These are phyloP conservation scores for Hipposideros larvatus DNA, from an alignment of 2,797 vertebrate genomes.

Conservation along the genomic window DNA sequence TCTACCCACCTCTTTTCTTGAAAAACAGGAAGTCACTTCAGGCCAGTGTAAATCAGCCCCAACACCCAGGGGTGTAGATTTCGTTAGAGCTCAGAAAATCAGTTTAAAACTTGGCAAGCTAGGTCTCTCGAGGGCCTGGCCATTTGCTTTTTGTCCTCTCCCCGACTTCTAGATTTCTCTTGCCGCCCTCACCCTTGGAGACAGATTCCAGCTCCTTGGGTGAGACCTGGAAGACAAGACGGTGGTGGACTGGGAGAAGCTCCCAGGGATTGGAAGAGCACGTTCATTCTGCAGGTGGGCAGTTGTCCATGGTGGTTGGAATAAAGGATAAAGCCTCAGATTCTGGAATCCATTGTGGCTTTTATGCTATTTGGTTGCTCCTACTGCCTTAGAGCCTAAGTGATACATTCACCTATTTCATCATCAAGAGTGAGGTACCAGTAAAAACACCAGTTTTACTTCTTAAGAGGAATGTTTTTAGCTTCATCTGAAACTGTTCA, in stretches of 20 bases:
- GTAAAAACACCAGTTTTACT: background rate
- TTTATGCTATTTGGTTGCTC: background rate
- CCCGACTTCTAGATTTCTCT: background rate
- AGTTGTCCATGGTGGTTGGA: background rate
- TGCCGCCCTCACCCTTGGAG: background rate
- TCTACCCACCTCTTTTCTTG: constrained; percentile 44
- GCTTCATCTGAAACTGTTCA: background rate
- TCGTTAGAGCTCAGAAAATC: background rate
- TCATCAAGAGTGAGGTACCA: background rate
- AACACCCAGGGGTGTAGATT: background rate
- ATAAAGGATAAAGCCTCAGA: background rate
- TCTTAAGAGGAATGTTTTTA: background rate
- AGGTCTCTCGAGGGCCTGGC: background rate
- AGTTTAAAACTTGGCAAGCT: background rate
- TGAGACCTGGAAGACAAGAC: background rate
- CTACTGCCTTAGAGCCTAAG: background rate
- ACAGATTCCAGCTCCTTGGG: background rate
- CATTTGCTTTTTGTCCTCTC: background rate
- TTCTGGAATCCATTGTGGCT: background rate
- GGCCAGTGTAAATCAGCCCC: background rate
- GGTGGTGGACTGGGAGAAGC: too few relatives aligned
- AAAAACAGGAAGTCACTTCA: constrained; percentile 70
- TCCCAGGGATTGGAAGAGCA: background rate
- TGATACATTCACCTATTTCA: background rate
- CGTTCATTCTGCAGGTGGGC: rapidly evolving